Conservation (phyloP, 2,888 invertebrate genomes). For the Thecophora atra region DNA sequence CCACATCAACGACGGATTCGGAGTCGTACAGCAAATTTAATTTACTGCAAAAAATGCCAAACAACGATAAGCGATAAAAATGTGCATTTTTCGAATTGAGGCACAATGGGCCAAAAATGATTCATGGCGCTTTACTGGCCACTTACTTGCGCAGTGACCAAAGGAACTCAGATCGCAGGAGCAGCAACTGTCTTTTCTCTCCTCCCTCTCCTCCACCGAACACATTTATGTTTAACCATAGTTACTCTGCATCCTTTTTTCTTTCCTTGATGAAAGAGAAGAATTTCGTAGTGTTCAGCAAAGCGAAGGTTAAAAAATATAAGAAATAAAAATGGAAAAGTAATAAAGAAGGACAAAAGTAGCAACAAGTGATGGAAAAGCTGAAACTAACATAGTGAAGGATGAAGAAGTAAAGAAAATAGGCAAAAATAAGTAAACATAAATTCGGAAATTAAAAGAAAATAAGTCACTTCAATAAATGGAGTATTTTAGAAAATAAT, state of each 20-base stretch:
- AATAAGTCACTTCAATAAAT: not conserved
- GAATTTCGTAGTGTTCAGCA: too few species aligned
- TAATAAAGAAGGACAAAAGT: too few species aligned
- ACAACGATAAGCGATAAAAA: constrained; percentile 29
- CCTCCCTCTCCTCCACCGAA: too few species aligned
- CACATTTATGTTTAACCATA: too few species aligned
- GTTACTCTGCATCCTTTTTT: too few species aligned
- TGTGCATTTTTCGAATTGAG: constrained; percentile 15
- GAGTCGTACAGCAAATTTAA: constrained; percentile 9
- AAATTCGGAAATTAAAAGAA: constrained; percentile 8
- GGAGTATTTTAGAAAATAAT: not conserved
- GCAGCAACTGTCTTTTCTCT: not conserved
- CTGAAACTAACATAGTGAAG: too few species aligned
- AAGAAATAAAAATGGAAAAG: too few species aligned
- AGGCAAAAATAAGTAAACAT: not conserved
- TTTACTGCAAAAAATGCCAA: constrained; percentile 26
- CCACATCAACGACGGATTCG: constrained; percentile 6
- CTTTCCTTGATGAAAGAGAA: too few species aligned
- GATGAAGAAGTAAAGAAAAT: too few species aligned
- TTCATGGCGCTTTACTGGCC: constrained; percentile 28
- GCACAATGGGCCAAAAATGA: constrained; percentile 21
- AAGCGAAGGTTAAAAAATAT: too few species aligned
- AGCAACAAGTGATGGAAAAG: too few species aligned
- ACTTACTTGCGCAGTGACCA: constrained; percentile 20
- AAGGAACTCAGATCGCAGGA: not conserved